Evolutionary conservation across 1,140 invertebrate genomes (phyloP).

Genomic region (Aphelinus atriplicis): DNA sequence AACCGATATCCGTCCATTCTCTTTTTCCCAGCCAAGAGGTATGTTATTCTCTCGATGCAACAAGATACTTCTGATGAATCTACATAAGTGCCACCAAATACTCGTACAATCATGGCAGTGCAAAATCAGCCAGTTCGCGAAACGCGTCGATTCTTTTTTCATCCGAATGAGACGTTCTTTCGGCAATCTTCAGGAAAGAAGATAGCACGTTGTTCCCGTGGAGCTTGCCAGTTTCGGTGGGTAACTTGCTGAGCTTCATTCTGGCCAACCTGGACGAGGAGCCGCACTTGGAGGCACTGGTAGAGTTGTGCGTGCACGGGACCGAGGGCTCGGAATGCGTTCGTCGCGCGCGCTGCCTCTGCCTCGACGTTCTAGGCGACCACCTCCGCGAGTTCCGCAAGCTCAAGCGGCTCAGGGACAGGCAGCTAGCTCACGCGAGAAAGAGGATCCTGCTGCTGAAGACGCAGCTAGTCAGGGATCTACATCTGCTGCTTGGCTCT

Average conservation of each 20-base stretch:
- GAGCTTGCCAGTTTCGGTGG: constrained; percentile 70
- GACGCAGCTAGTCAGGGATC: constrained; percentile 56
- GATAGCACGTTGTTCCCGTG: constrained; percentile 79
- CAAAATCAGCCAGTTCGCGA: too few relatives aligned
- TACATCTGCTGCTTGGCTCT: constrained; percentile 58
- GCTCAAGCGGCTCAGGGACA: constrained; percentile 41
- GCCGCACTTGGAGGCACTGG: constrained; percentile 58
- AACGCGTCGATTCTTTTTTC: too few relatives aligned
- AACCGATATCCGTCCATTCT: constrained; percentile 79
- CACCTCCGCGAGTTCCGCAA: constrained; percentile 53
- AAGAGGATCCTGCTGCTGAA: constrained; percentile 53
- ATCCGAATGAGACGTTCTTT: too few relatives aligned
- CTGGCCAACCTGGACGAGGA: constrained; percentile 71
- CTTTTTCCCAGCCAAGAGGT: constrained; percentile 77
- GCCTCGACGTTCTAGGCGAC: constrained; percentile 59
- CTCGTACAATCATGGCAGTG: too few relatives aligned
- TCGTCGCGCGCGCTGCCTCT: constrained; percentile 53
- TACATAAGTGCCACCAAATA: neutral
- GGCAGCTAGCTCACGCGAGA: constrained; percentile 34
- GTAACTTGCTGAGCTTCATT: constrained; percentile 79
- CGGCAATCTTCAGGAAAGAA: constrained; percentile 70
- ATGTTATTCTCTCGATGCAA: constrained; percentile 31
- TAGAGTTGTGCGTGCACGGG: constrained; percentile 60
- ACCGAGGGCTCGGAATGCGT: constrained; percentile 57
- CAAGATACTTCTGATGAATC: constrained; percentile 5